Conservation (phyloP, 2,797 vertebrate genomes). For the Ctenopoma multispine region DNA sequence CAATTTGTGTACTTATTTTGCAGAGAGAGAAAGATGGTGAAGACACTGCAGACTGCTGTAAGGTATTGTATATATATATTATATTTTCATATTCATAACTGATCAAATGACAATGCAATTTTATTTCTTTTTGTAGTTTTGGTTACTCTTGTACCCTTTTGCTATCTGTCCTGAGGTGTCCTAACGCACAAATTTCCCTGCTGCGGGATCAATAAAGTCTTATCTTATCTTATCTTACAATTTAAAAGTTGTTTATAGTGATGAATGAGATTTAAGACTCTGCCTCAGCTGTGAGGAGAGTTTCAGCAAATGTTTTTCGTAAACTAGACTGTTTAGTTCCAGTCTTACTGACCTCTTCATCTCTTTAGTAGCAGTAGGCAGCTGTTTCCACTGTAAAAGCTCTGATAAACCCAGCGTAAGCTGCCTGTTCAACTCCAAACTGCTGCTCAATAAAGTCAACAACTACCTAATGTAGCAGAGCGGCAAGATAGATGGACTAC, state of each 20-base stretch:
- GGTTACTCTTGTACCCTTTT: too few species aligned
- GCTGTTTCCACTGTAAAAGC: not conserved
- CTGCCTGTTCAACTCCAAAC: not conserved
- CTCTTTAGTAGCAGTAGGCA: not conserved
- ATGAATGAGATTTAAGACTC: too few species aligned
- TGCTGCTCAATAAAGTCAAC: not conserved
- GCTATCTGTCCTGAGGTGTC: too few species aligned
- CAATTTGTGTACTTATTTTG: conserved; percentile 3
- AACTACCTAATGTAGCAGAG: not conserved
- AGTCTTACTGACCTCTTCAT: not conserved
- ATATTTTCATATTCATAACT: not conserved
- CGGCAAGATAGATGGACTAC: not conserved
- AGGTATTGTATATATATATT: too few species aligned
- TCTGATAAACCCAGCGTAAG: not conserved
- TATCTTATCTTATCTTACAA: too few species aligned
- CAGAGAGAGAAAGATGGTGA: not conserved
- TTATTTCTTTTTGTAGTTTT: too few species aligned
- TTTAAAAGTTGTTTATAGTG: too few species aligned
- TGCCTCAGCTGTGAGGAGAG: too few species aligned
- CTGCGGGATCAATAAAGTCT: too few species aligned
- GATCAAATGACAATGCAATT: too few species aligned
- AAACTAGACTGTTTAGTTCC: not conserved
- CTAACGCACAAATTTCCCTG: too few species aligned
- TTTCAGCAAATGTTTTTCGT: not conserved
- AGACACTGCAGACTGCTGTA: not conserved